phyloP scores from a whole-genome alignment of 2,797 vertebrate species.

The Lithobates pipiens region DNA sequence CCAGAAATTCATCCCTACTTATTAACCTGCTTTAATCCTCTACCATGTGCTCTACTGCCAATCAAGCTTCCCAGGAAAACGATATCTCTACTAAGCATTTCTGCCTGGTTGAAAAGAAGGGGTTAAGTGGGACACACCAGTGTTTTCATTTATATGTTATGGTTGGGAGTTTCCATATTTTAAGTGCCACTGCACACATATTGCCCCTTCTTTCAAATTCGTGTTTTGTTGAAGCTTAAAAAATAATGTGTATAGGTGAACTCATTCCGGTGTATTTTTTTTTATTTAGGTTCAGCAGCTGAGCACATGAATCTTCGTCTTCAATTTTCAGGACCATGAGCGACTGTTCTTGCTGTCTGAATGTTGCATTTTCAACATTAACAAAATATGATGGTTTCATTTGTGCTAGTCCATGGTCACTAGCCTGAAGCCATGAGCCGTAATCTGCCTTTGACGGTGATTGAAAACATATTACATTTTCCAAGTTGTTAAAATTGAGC shows the following conservation, averaged over 20 bases:
- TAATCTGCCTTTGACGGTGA: conserved; percentile 54
- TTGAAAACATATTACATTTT: conserved; percentile 61
- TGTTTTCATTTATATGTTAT: not conserved
- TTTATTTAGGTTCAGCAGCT: conserved; percentile 24
- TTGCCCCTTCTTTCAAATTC: not conserved
- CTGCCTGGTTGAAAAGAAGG: not conserved
- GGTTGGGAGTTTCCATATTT: not conserved
- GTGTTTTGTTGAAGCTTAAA: not conserved
- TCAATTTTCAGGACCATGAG: conserved; percentile 28
- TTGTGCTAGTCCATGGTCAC: conserved; percentile 40
- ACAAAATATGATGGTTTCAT: conserved; percentile 56
- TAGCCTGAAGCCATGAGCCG: conserved; percentile 51
- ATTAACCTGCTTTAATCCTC: conserved; percentile 28
- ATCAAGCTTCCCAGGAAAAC: too few species aligned
- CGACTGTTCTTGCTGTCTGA: conserved; percentile 29
- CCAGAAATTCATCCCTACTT: not conserved
- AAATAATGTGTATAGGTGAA: conserved; percentile 1
- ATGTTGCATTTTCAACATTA: conserved; percentile 42
- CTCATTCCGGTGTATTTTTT: conserved; percentile 18
- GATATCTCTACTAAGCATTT: not conserved
- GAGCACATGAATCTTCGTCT: conserved; percentile 24
- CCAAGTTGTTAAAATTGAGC: conserved; percentile 46
- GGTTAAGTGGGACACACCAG: not conserved
- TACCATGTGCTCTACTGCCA: not conserved
- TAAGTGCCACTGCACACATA: not conserved